Base-by-base conservation (phyloP, 2,113 vertebrate genomes). In the Fukomys damarensis region DNA sequence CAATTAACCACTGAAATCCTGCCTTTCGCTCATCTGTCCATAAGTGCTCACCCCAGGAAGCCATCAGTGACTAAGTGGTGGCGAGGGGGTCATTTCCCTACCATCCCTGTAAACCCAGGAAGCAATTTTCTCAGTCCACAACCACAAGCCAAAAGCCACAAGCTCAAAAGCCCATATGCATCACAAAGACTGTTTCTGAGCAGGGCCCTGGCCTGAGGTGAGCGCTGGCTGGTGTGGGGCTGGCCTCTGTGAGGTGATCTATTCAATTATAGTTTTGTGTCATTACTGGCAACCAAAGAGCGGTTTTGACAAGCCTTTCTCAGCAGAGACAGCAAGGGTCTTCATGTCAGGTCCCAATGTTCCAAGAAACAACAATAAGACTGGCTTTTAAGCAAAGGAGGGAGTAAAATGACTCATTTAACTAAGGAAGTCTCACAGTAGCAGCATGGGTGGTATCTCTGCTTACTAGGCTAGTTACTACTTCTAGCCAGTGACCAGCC, bases 131-230 rank as follows among this genome's bases (percentile, higher is more conserved):
- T 96, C 82, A 63, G 89, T 95, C 89, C 95, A 96, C 79, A 96
- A 95, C 93, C 95, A 97, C 95, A 95, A 97, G 81, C 74, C 66
- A 85, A 96, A 97, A 97, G 93, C 95, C 96, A 95, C 95, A 93
- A 91, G 83, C 86, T 93, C 91, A 59, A 89, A 95, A 87, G 90
- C 76, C 86, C 86, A 91, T 19, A 35, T 65, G 49, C 86, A 97
- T 46, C 20, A 79, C 59, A 61, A 92, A 96, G 84, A 95, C 4
- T 32, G 41, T 81, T 95, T 92, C 81, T 90, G 85, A 86, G 52
- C 81, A 41, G 0, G 13, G 77, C 41, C 26, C 72, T 1, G 13
- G 76, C 49, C 86, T 58, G 56, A 61, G 74, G 79, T 91, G 43
- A 86, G 56, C 54, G 43, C 72, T 63, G 30, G 56, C 58, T 49